Conservation (phyloP, 2,113 vertebrate species). For the Neopipo cinnamomea region DNA sequence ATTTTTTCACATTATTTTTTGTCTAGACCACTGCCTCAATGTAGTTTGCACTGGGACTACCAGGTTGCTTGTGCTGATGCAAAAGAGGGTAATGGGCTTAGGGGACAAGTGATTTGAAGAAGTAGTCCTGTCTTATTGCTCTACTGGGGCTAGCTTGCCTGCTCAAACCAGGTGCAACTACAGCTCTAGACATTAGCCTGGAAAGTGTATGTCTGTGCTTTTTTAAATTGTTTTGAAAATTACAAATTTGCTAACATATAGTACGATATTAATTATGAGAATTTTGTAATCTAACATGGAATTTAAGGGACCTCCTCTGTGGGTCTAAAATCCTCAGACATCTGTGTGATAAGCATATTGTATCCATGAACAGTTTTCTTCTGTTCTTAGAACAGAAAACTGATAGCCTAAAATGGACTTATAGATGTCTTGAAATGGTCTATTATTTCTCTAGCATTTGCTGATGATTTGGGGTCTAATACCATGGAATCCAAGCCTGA, state of each 20-base stretch:
- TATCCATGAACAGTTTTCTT: neutral
- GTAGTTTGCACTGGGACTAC: neutral
- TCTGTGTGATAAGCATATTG: neutral
- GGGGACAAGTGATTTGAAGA: neutral
- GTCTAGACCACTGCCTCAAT: neutral
- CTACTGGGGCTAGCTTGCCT: neutral
- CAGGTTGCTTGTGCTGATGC: neutral
- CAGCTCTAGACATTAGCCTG: neutral
- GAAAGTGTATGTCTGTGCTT: neutral
- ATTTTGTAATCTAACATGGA: neutral
- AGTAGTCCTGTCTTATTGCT: neutral
- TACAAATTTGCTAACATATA: neutral
- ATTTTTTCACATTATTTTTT: neutral
- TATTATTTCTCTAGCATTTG: slow-evolving; percentile 58
- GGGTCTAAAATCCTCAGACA: neutral
- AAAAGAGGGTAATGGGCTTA: neutral
- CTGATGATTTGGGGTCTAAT: slow-evolving; percentile 78
- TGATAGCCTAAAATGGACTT: neutral
- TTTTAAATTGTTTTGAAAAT: neutral
- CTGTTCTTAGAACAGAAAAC: neutral
- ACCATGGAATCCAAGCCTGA: slow-evolving; percentile 83
- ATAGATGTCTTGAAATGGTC: neutral
- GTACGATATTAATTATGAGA: neutral
- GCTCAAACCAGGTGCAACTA: neutral
- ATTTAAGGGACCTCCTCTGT: neutral